Evolutionary conservation across 2,113 vertebrate genomes (phyloP), one percentile per base, ranked within the genome.

Genomic region (Indicator maculatus): DNA sequence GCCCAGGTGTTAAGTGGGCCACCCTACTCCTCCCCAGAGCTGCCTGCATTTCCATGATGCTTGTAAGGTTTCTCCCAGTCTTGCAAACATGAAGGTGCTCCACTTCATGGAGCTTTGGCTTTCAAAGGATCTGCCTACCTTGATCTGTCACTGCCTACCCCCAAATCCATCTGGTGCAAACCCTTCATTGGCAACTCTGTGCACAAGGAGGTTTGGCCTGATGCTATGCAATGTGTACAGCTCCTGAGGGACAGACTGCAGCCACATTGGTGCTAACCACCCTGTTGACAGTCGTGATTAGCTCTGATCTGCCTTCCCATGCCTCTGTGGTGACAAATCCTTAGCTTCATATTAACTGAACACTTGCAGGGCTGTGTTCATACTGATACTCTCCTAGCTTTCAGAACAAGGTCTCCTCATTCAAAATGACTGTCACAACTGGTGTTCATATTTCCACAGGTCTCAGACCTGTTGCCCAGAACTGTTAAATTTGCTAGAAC

Each of bases 1-100:
- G 12, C 20, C 12, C 1, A 1, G 5, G 28, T 28, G 4, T 2
- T 53, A 58, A 10, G 12, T 63, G 41, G 17, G 17, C 28, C 28
- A 70, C 5, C 5, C 15, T 33, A 12, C 63, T 75, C 20, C 12
- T 59, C 3, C 14, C 14, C 6, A 30, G 26, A 61, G 12, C 53
- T 67, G 20, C 9, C 13, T 67, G 53, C 39, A 8, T 44, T 79
- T 55, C 72, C 31, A 6, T 8, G 33, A 39, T 6, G 20, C 23
- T 31, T 86, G 12, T 45, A 70, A 63, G 56, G 56, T 8, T 63
- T 27, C 14, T 65, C 39, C 27, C 41, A 19, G 36, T 3, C 45
- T 41, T 59, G 17, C n/a, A 63, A 36, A 9, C 7, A 16, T 9
- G 5, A n/a, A 72, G 9, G 9, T 69, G 38, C 67, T 72, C 26